Percentiles rank a stretch among this genome's conserved stretches.
Evolutionary conservation across 2,113 vertebrate genomes (phyloP).

Genomic region (Ophthalmolycus amberensis): DNA sequence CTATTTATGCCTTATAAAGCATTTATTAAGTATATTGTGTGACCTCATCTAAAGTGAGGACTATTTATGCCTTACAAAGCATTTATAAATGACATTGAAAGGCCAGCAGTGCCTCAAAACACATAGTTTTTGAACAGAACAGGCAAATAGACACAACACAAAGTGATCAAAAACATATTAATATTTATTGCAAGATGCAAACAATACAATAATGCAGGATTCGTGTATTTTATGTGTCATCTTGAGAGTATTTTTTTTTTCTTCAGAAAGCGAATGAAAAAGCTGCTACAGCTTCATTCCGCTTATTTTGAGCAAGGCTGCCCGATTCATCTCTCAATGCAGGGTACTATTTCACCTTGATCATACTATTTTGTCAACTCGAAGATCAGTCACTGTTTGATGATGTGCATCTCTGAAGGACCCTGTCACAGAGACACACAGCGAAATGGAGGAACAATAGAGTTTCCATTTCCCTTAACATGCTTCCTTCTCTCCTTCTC

Average conservation of each 20-base stretch:
- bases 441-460: neutral
- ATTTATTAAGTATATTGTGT: too few relatives aligned
- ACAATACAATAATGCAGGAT: neutral
- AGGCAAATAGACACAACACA: too few relatives aligned
- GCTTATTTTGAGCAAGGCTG: slow-evolving; percentile 36
- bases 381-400: slow-evolving; percentile 44
- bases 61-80: too few relatives aligned
- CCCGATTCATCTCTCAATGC: slow-evolving; percentile 29
- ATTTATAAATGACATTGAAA: too few relatives aligned
- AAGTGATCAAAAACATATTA: too few relatives aligned
- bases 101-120: too few relatives aligned
- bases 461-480: neutral
- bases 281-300: slow-evolving; percentile 4
- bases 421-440: neutral
- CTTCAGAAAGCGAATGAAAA: slow-evolving; percentile 18
- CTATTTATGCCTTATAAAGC: too few relatives aligned
- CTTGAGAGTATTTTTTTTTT: slow-evolving; percentile 13
- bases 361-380: slow-evolving; percentile 32
- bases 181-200: too few relatives aligned
- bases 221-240: slow-evolving; percentile 8
- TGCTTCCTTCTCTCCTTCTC: neutral
- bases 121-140: too few relatives aligned
- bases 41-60: too few relatives aligned
- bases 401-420: slow-evolving; percentile 17
- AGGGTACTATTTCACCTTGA: slow-evolving; percentile 34